phyloP scores from a whole-genome alignment of 1,140 invertebrate genomes.

The Lasioglossum baleicum region DNA sequence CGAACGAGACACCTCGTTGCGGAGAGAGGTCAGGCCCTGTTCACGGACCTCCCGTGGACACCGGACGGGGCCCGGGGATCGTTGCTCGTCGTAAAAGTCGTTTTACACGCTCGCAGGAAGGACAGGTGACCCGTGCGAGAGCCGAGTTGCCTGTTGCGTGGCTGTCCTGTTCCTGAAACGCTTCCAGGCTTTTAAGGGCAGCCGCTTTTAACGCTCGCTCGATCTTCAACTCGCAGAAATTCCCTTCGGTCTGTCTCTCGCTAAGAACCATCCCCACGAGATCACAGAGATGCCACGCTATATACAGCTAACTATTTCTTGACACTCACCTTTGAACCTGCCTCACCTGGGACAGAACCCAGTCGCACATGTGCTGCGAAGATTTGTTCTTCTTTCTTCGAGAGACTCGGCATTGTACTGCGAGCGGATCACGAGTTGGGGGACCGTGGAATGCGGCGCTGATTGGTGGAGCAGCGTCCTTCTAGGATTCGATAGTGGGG shows the following conservation, averaged over 20 bases:
- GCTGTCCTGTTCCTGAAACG: slow-evolving; percentile 1
- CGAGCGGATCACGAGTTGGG: no score
- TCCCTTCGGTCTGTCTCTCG: not conserved
- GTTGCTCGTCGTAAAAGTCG: slow-evolving; percentile 77
- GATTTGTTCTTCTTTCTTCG: no score
- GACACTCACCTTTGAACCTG: slow-evolving; percentile 37
- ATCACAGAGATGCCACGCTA: not conserved
- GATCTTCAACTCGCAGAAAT: slow-evolving; percentile 12
- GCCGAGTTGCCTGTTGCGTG: not conserved
- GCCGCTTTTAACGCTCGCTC: slow-evolving; percentile 6
- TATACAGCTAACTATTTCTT: slow-evolving; percentile 12
- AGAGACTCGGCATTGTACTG: no score
- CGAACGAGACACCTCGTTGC: slow-evolving; percentile 75
- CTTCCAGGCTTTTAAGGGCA: slow-evolving; percentile 34
- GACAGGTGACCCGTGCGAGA: slow-evolving; percentile 73
- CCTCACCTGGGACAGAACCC: not conserved
- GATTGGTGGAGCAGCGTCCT: no score
- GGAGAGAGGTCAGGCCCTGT: slow-evolving; percentile 65
- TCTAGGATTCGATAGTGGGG: no score
- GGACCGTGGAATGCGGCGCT: no score
- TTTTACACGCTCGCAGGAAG: slow-evolving; percentile 71
- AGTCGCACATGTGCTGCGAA: not conserved
- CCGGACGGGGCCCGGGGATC: slow-evolving; percentile 42
- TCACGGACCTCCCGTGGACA: slow-evolving; percentile 75
- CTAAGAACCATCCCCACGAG: not conserved